A percentile compares a stretch with the other conserved stretches of the same genome.
Evolutionary conservation across 2,113 vertebrate species (phyloP).

Genomic region (Thunnus maccoyii): DNA sequence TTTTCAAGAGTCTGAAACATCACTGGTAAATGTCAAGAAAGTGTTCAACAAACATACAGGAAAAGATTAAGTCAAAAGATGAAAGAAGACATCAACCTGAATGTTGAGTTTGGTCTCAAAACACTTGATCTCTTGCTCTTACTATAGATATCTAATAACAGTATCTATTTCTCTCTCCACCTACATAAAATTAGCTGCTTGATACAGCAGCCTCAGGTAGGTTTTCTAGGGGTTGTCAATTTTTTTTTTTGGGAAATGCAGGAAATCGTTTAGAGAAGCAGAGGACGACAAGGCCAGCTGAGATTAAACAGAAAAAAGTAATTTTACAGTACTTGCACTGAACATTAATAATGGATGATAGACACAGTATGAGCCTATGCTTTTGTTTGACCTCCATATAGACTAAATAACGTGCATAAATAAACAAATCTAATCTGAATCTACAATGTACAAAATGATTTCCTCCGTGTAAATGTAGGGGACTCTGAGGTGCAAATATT

Average conservation of each 20-base stretch:
- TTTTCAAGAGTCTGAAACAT: constrained; percentile 1
- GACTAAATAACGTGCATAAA: neutral
- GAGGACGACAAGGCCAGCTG: constrained; percentile 28
- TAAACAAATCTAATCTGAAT: constrained; percentile 11
- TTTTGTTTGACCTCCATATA: constrained; percentile 33
- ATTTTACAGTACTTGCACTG: neutral
- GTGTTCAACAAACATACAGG: neutral
- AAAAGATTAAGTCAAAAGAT: neutral
- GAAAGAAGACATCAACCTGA: neutral
- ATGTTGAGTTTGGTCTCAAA: neutral
- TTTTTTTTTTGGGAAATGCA: too few relatives aligned
- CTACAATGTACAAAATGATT: neutral
- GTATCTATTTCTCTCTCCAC: neutral
- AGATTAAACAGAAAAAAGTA: constrained; percentile 15
- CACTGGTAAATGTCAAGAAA: neutral
- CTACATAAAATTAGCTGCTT: neutral
- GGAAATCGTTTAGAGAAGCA: constrained; percentile 32
- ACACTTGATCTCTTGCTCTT: neutral
- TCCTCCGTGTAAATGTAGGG: neutral
- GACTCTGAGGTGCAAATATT: neutral
- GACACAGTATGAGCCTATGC: neutral
- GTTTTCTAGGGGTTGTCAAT: constrained; percentile 4
- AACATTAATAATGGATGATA: constrained; percentile 48
- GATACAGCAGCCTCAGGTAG: constrained; percentile 14
- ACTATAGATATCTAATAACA: too few relatives aligned